Percentiles rank a stretch among this genome's conserved stretches.
phyloP scores from a whole-genome alignment of 1,140 invertebrate species.

The Bombus breviceps region DNA sequence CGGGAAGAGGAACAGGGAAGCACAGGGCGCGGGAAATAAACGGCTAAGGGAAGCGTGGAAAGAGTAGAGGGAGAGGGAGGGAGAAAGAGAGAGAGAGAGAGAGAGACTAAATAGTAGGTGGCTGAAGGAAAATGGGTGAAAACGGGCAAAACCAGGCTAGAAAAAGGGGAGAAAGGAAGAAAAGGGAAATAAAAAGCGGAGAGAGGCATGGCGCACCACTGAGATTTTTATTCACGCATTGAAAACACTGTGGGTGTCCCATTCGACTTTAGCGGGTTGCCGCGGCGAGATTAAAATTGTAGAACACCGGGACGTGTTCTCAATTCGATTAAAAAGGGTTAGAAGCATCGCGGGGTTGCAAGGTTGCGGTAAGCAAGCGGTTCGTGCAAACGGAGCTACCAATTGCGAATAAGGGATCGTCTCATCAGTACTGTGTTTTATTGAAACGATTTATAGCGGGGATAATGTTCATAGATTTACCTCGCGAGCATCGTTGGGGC shows the following conservation, averaged over 20 bases:
- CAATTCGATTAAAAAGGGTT: slow-evolving; percentile 26
- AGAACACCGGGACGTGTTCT: neutral
- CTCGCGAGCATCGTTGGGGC: too few species aligned
- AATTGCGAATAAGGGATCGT: neutral
- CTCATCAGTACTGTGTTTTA: too few species aligned
- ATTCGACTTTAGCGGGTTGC: neutral
- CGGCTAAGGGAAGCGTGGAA: too few species aligned
- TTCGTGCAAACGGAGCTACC: neutral
- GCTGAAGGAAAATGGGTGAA: neutral
- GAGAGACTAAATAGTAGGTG: neutral
- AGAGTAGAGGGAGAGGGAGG: neutral
- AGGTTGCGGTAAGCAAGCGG: neutral
- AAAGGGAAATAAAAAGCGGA: neutral
- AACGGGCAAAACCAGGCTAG: neutral
- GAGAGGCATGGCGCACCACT: neutral
- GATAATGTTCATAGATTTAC: neutral
- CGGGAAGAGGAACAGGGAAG: neutral
- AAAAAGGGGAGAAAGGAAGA: neutral
- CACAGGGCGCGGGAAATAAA: neutral
- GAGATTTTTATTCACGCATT: slow-evolving; percentile 42
- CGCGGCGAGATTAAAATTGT: slow-evolving; percentile 27
- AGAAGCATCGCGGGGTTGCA: neutral
- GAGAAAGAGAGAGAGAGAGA: too few species aligned
- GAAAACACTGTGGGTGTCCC: slow-evolving; percentile 22
- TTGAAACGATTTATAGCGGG: slow-evolving; percentile 1